A percentile compares a stretch with the other conserved stretches of the same genome.
phyloP scores from a whole-genome alignment of 1,140 invertebrate genomes.

The Polypedilum pembai region DNA sequence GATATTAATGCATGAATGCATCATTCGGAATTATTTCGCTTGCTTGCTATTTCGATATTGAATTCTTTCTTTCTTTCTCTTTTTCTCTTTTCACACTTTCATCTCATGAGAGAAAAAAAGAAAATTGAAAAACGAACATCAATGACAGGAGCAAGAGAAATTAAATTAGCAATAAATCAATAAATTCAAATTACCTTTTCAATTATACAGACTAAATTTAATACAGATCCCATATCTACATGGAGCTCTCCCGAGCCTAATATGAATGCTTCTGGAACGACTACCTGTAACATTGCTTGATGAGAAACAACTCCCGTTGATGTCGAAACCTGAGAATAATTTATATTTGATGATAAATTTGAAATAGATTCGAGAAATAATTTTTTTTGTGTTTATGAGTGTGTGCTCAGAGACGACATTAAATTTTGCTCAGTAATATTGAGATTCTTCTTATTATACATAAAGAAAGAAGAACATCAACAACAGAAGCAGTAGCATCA shows the following conservation, averaged over 20 bases:
- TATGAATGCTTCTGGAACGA: constrained; percentile 81
- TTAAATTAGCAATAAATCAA: constrained; percentile 17
- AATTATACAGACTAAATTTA: constrained; percentile 85
- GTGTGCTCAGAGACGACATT: not conserved
- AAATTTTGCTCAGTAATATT: not conserved
- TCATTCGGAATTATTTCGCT: not conserved
- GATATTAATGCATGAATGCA: constrained; percentile 12
- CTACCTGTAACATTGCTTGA: constrained; percentile 79
- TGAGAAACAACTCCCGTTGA: constrained; percentile 76
- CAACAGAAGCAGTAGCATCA: too few relatives aligned
- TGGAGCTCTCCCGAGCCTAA: constrained; percentile 79
- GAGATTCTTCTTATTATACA: not conserved
- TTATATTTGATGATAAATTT: constrained; percentile 29
- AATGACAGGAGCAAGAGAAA: not conserved
- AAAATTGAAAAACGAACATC: not conserved
- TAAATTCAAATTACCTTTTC: constrained; percentile 65
- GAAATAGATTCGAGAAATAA: constrained; percentile 29
- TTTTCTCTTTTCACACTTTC: constrained; percentile 27
- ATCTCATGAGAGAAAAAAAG: not conserved
- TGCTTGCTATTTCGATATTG: not conserved
- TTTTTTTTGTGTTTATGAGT: constrained; percentile 34
- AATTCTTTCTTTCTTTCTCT: not conserved
- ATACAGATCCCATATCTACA: constrained; percentile 81
- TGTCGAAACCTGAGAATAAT: constrained; percentile 66
- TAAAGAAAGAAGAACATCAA: not conserved